A percentile compares a stretch with the other conserved stretches of the same genome.
Evolutionary conservation across 2,888 invertebrate species (phyloP).

Genomic region (Nephrotoma flavescens): DNA sequence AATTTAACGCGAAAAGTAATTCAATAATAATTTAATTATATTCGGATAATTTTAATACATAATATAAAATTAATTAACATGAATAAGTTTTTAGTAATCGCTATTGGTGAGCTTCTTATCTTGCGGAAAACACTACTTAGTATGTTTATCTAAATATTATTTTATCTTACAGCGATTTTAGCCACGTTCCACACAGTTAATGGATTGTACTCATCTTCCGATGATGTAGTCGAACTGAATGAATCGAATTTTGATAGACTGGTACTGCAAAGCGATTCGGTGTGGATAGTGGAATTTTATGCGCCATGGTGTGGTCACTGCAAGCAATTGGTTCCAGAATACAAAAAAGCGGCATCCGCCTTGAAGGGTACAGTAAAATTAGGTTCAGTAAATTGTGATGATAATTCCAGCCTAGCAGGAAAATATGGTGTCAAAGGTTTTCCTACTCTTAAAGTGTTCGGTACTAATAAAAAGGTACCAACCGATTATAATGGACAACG

Average conservation of each 20-base stretch:
- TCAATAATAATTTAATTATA: background rate
- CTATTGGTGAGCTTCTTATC: background rate
- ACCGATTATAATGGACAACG: conserved; percentile 73
- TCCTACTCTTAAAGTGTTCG: conserved; percentile 93
- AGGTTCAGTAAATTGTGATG: conserved; percentile 86
- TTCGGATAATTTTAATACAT: background rate
- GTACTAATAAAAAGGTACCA: conserved; percentile 65
- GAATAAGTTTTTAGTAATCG: background rate
- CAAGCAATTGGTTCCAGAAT: conserved; percentile 80
- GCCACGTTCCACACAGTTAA: conserved; percentile 11
- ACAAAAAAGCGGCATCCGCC: conserved; percentile 83
- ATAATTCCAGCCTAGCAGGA: conserved; percentile 64
- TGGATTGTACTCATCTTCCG: conserved; percentile 49
- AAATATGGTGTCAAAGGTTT: conserved; percentile 80
- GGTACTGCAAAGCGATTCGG: conserved; percentile 66
- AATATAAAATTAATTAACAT: background rate
- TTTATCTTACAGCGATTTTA: background rate
- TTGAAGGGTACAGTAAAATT: conserved; percentile 85
- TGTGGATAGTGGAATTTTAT: conserved; percentile 88
- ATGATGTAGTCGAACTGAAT: conserved; percentile 76
- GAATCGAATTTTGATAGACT: conserved; percentile 71
- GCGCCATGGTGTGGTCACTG: conserved; percentile 96
- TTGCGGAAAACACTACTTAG: background rate
- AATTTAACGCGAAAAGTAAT: background rate
- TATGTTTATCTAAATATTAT: background rate